Conservation (phyloP, 2,888 invertebrate species). For the Volucella bombylans region DNA sequence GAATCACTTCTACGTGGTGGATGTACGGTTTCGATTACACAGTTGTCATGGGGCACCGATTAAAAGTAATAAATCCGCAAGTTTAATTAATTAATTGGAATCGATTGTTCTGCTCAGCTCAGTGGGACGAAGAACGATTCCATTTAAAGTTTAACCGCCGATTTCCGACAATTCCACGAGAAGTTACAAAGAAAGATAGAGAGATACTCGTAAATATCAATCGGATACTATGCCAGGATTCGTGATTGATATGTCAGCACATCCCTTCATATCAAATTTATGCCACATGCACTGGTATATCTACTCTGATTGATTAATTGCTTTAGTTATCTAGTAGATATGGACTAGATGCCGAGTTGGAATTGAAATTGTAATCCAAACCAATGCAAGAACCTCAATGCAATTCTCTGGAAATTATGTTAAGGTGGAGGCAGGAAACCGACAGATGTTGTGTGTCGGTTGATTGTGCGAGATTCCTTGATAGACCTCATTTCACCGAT, state of each 20-base stretch:
- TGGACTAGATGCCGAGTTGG: too few species aligned
- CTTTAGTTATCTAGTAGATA: background rate
- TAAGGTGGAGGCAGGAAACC: slow-evolving; percentile 2
- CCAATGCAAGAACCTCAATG: slow-evolving; percentile 7
- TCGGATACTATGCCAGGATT: too few species aligned
- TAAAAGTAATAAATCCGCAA: slow-evolving; percentile 33
- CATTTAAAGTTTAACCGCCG: too few species aligned
- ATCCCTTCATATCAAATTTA: slow-evolving; percentile 33
- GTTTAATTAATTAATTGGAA: slow-evolving; percentile 31
- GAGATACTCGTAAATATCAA: too few species aligned
- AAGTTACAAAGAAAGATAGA: too few species aligned
- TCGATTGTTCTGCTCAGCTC: background rate
- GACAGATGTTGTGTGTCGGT: background rate
- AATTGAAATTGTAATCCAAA: background rate
- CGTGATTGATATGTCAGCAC: background rate
- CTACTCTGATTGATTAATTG: slow-evolving; percentile 44
- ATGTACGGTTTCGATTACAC: too few species aligned
- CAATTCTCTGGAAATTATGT: slow-evolving; percentile 44
- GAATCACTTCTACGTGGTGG: too few species aligned
- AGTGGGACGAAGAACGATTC: background rate
- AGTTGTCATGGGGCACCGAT: background rate
- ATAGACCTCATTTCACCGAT: slow-evolving; percentile 19
- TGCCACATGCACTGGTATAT: slow-evolving; percentile 17
- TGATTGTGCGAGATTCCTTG: slow-evolving; percentile 7
- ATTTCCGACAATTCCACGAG: too few species aligned